A percentile compares a stretch with the other conserved stretches of the same genome.
Conservation (phyloP, 92 coral and sea anemone genomes). For the Phenganax stokvisi region DNA sequence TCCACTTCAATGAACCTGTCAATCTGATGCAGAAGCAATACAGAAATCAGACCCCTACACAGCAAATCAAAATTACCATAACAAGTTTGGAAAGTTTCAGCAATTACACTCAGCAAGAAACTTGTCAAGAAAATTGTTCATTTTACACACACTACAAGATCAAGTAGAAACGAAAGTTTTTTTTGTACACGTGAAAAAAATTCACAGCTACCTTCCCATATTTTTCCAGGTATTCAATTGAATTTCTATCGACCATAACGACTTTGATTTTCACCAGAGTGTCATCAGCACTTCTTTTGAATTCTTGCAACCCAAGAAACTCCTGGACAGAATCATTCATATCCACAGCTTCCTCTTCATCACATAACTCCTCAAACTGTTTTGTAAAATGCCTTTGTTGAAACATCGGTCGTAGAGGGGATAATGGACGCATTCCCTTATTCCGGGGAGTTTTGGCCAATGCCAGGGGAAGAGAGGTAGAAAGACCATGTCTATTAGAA, state of each 20-base stretch:
- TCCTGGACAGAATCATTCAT: slow-evolving; percentile 21
- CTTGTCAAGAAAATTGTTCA: too few species aligned
- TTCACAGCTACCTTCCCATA: slow-evolving; percentile 58
- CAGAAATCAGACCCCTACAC: too few species aligned
- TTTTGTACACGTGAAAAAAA: not conserved
- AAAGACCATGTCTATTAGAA: slow-evolving; percentile 57
- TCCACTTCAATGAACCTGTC: slow-evolving; percentile 73
- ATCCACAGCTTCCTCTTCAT: slow-evolving; percentile 45
- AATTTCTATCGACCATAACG: slow-evolving; percentile 63
- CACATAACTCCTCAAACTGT: slow-evolving; percentile 45
- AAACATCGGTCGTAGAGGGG: slow-evolving; percentile 86
- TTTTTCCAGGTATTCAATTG: slow-evolving; percentile 61
- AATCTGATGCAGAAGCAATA: slow-evolving; percentile 42
- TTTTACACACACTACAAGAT: not conserved
- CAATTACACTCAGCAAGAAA: too few species aligned
- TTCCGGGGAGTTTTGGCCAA: slow-evolving; percentile 62
- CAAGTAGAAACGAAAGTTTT: not conserved
- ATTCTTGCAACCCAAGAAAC: slow-evolving; percentile 30
- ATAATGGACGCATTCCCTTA: slow-evolving; percentile 53
- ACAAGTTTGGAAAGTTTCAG: too few species aligned
- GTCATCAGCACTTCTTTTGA: slow-evolving; percentile 43
- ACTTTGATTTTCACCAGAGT: slow-evolving; percentile 63
- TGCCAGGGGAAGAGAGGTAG: slow-evolving; percentile 75
- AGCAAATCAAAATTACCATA: too few species aligned
- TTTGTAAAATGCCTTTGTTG: slow-evolving; percentile 61